Evolutionary conservation across 64 coral and sea anemone species (phyloP), one percentile per base, ranked within the genome.

Genomic region (Dendrophyllia cribrosa): DNA sequence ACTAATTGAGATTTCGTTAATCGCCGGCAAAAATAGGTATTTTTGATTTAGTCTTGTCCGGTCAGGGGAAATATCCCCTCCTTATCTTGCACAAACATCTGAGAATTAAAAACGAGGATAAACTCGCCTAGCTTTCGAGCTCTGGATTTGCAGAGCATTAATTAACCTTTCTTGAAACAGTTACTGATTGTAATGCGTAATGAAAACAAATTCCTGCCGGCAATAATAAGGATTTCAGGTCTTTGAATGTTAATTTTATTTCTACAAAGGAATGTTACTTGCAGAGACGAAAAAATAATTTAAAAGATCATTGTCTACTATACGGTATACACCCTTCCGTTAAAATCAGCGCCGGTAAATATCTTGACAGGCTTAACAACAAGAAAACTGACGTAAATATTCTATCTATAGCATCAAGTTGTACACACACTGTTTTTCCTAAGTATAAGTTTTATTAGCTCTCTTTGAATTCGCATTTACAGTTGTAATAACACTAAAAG

Each of bases 1-100:
- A 17, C 23, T 43, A 81, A 62, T 81, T 14, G 3, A 81, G 58
- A 81, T 1, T 34, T 44, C 34, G 14, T 61, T 43, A 78, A 83
- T 83, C 19, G 26, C 26, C 43, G 34, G 59, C 59, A 45, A 83
- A 83, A 83, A 83, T 49, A 49, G 60, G 6, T 43, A 43, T 66
- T 66, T 83, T 47, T 75, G 34, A 45, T 49, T 56, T 43, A 75
- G 72, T 19, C 46, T 43, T 64, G 79, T 83, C 79, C 79, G 79
- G 59, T 65, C 8, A n/a, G 19, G 26, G 79, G 79, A 83, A 83
- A 45, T 66, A 14, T 20, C 15, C 16, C 7, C 15, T 14, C 17
- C 43, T 83, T 83, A 83, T 83, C 79, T 83, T 66, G 43, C 5
- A 14, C 60, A 66, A 83, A 83, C 79, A 83, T 83, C 79, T 83